These are phyloP conservation scores for Oxytorus armatus DNA, from an alignment of 2,888 invertebrate genomes.

Conservation along the genomic window DNA sequence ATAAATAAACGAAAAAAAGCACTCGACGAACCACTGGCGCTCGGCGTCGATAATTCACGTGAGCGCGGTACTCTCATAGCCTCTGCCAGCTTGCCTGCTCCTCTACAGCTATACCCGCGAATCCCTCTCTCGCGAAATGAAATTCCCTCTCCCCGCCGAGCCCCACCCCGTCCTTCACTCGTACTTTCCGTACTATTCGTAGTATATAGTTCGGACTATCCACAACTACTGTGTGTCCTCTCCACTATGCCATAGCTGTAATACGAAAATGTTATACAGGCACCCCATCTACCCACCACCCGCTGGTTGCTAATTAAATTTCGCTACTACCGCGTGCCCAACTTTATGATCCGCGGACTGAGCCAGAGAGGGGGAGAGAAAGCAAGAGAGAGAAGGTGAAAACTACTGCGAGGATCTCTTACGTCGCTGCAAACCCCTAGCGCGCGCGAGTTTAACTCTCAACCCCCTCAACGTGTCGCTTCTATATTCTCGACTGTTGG, in stretches of 20 bases:
- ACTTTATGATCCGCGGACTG: constrained; percentile 74
- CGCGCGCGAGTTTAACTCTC: constrained; percentile 44
- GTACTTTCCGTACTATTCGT: constrained; percentile 3
- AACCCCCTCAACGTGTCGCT: constrained; percentile 4
- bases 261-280: constrained; percentile 69
- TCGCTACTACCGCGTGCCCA: constrained; percentile 70
- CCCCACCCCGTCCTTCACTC: constrained; percentile 25
- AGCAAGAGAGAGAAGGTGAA: background rate
- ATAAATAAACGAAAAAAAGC: background rate
- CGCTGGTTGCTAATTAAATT: constrained; percentile 75
- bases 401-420: constrained; percentile 53
- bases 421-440: constrained; percentile 25
- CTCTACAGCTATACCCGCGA: constrained; percentile 16
- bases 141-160: constrained; percentile 67
- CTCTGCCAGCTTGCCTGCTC: constrained; percentile 54
- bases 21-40: constrained; percentile 61
- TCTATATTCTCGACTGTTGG: constrained; percentile 14
- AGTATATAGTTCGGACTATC: constrained; percentile 22
- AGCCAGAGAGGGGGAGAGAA: constrained; percentile 2
- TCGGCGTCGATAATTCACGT: constrained; percentile 68
- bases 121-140: constrained; percentile 68
- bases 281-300: constrained; percentile 11
- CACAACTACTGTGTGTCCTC: constrained; percentile 19
- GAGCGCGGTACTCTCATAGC: constrained; percentile 58
- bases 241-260: constrained; percentile 10